Evolutionary conservation across 2,797 vertebrate genomes (phyloP), one percentile per base, ranked within the genome.

Genomic region (Amblyraja radiata): DNA sequence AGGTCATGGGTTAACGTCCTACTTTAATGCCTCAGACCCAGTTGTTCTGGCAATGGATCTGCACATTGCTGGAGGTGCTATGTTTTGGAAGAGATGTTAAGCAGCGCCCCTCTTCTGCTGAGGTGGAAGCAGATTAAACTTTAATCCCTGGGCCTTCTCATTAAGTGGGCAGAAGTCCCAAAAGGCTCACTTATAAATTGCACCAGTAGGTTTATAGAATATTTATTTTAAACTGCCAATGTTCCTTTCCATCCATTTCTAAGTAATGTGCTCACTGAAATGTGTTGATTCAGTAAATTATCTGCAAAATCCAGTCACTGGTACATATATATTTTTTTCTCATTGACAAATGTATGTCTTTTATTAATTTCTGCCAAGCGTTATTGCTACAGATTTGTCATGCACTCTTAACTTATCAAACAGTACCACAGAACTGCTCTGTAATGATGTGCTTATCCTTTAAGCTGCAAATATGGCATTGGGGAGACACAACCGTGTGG

Each of bases 291-390:
- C 10, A 54, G 36, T 74, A 74, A 91, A 74, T 92, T 74, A 54
- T 76, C 71, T 71, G 73, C 90, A 92, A 86, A 68, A 92, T 76
- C 90, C 90, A 92, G 46, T 76, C 23, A 39, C 23, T 76, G 23
- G 39, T 71, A 25, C 6, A 74, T 21, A 74, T 74, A 11, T 68
- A 21, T 39, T 39, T 58, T 23, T 46, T 74, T n/a, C 32, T 73
- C 23, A 54, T 71, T 92, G 90, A 73, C n/a, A 92, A 92, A 92
- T 76, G 71, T 58, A 25, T 39, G 14, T 76, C 11, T n/a, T 92
- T 58, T 91, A 74, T 74, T 73, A 58, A 84, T 73, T 71, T 46
- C 71, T 92, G 90, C 90, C 71, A 28, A 28, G 65, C 65, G 54
- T 23, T 28, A 76, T 74, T 74, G 71, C 71, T 76, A 54, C 90